Percentiles rank a stretch among this genome's conserved stretches.
phyloP scores from a whole-genome alignment of 2,888 invertebrate genomes.

The Drymonia ruficornis region DNA sequence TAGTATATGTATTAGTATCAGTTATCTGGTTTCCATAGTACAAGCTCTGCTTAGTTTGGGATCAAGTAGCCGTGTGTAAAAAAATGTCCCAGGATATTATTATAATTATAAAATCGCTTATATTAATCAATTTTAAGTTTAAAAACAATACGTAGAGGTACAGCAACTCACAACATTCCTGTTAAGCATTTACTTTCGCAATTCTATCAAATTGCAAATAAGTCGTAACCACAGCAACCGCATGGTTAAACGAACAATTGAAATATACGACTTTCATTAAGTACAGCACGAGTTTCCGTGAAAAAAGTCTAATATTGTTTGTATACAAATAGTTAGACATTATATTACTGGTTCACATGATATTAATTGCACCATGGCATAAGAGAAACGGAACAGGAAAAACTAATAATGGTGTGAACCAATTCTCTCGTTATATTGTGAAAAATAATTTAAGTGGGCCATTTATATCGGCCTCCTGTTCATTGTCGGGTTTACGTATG shows the following conservation, averaged over 20 bases:
- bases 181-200: slow-evolving; percentile 7
- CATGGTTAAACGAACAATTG: slow-evolving; percentile 10
- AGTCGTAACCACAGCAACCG: slow-evolving; percentile 21
- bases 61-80: too few species aligned
- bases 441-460: slow-evolving; percentile 43
- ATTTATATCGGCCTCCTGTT: slow-evolving; percentile 49
- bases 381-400: slow-evolving; percentile 60
- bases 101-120: too few species aligned
- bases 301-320: slow-evolving; percentile 17
- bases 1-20: too few species aligned
- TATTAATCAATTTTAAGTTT: too few species aligned
- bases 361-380: slow-evolving; percentile 60
- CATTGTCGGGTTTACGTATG: slow-evolving; percentile 27
- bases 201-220: slow-evolving; percentile 24
- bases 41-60: too few species aligned
- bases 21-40: too few species aligned
- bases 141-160: not conserved
- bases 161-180: slow-evolving; percentile 1
- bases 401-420: slow-evolving; percentile 62
- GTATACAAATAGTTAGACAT: slow-evolving; percentile 25
- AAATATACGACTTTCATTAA: slow-evolving; percentile 18
- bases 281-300: slow-evolving; percentile 30
- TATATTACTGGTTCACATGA: slow-evolving; percentile 57
- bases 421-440: slow-evolving; percentile 50
- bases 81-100: too few species aligned